Conservation (phyloP, 2,113 vertebrate genomes). For the Tringa solitaria region DNA sequence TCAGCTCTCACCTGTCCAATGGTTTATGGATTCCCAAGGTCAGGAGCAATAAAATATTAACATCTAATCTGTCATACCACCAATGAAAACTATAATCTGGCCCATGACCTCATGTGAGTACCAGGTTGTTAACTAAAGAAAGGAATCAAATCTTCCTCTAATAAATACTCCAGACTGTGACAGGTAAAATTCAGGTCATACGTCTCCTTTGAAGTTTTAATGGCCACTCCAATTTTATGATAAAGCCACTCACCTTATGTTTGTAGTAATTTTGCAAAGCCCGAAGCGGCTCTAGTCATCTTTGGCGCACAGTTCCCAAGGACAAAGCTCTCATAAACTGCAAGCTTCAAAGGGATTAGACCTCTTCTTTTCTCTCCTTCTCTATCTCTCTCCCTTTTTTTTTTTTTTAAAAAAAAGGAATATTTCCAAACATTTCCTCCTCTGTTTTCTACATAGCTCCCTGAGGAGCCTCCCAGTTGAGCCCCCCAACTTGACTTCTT, state of each 20-base stretch:
- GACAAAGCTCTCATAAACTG: slow-evolving; percentile 64
- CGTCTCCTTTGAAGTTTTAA: slow-evolving; percentile 64
- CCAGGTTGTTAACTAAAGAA: slow-evolving; percentile 57
- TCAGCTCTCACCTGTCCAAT: slow-evolving; percentile 31
- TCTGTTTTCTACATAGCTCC: neutral
- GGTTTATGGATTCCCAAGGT: slow-evolving; percentile 42
- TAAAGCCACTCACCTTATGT: slow-evolving; percentile 66
- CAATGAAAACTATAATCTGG: slow-evolving; percentile 48
- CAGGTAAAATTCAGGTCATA: slow-evolving; percentile 61
- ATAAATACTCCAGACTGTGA: slow-evolving; percentile 62
- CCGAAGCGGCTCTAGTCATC: slow-evolving; percentile 55
- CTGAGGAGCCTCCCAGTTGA: neutral
- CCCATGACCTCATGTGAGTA: slow-evolving; percentile 48
- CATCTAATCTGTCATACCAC: slow-evolving; percentile 51
- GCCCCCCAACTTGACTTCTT: neutral
- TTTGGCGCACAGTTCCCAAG: slow-evolving; percentile 48
- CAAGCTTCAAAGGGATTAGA: slow-evolving; percentile 66
- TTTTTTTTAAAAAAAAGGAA: neutral
- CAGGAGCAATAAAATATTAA: slow-evolving; percentile 56
- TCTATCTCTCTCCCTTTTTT: neutral
- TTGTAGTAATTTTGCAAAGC: slow-evolving; percentile 67
- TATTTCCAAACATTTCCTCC: neutral
- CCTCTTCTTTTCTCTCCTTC: slow-evolving; percentile 23
- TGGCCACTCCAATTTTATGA: slow-evolving; percentile 61
- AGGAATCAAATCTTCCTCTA: slow-evolving; percentile 61